Evolutionary conservation across 2,888 invertebrate species (phyloP).

Genomic region (Chrysopilus asiliformis): DNA sequence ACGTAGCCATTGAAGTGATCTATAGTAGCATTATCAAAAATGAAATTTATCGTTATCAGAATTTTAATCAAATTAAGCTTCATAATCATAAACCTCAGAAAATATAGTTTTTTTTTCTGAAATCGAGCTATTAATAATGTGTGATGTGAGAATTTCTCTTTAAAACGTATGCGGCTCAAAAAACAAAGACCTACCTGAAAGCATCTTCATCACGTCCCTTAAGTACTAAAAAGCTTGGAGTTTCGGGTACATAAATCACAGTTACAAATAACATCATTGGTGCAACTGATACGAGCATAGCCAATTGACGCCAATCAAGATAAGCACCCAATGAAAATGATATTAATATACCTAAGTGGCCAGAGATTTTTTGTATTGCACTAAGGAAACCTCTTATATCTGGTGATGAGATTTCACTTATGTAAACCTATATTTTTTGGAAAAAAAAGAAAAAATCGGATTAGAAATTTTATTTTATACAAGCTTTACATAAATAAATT

Average conservation of each 20-base stretch:
- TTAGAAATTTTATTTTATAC: too few relatives aligned
- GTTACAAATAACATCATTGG: conserved; percentile 64
- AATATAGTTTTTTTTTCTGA: too few relatives aligned
- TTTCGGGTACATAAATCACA: conserved; percentile 72
- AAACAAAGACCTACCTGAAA: conserved; percentile 19
- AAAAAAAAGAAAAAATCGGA: conserved; percentile 19
- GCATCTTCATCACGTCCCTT: conserved; percentile 65
- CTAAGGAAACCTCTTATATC: conserved; percentile 77
- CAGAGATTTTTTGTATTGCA: conserved; percentile 71
- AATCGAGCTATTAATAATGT: background rate
- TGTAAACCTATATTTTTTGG: conserved; percentile 54
- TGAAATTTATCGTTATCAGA: too few relatives aligned
- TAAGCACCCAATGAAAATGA: conserved; percentile 73
- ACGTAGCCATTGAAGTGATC: conserved; percentile 66
- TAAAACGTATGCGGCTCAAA: background rate
- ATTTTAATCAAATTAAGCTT: too few relatives aligned
- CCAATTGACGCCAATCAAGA: conserved; percentile 73
- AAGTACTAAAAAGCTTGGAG: conserved; percentile 70
- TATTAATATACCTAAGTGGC: conserved; percentile 72
- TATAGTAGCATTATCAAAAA: too few relatives aligned
- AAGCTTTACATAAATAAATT: too few relatives aligned
- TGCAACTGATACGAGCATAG: conserved; percentile 63
- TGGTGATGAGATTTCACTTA: conserved; percentile 81
- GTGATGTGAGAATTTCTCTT: background rate
- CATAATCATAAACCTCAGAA: background rate